Evolutionary conservation across 1,140 invertebrate genomes (phyloP).

Genomic region (Elymnias hypermnestra): DNA sequence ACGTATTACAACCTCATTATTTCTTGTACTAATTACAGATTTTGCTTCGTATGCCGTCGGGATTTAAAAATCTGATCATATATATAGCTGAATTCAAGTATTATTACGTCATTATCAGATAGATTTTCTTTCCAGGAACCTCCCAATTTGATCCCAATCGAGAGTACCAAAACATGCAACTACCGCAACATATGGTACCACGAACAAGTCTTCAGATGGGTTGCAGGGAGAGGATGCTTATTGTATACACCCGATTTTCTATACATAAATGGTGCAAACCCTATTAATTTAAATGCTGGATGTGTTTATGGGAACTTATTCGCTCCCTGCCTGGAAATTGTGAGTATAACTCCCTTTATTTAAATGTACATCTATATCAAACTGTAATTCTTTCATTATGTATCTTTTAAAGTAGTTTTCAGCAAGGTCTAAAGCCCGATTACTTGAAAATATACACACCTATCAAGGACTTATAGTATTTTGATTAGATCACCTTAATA

Average conservation of each 20-base stretch:
- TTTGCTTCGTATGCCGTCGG: no score
- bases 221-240: constrained; percentile 56
- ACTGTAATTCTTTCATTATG: no score
- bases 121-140: constrained; percentile 35
- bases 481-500: not conserved
- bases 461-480: no score
- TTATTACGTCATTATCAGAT: no score
- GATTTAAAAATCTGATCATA: no score
- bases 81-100: no score
- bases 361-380: not conserved
- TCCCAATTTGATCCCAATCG: constrained; percentile 34
- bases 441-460: no score
- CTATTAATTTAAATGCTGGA: constrained; percentile 41
- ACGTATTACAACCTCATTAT: no score
- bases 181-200: constrained; percentile 50
- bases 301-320: constrained; percentile 49
- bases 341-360: constrained; percentile 35
- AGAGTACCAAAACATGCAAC: constrained; percentile 42
- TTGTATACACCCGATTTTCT: constrained; percentile 55
- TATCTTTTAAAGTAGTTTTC: no score
- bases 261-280: constrained; percentile 38
- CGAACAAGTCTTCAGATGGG: constrained; percentile 61
- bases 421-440: no score
- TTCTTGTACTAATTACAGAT: no score
- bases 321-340: constrained; percentile 60